These are phyloP conservation scores for Phragmatobia fuliginosa DNA, from an alignment of 2,888 invertebrate genomes.

Conservation along the genomic window DNA sequence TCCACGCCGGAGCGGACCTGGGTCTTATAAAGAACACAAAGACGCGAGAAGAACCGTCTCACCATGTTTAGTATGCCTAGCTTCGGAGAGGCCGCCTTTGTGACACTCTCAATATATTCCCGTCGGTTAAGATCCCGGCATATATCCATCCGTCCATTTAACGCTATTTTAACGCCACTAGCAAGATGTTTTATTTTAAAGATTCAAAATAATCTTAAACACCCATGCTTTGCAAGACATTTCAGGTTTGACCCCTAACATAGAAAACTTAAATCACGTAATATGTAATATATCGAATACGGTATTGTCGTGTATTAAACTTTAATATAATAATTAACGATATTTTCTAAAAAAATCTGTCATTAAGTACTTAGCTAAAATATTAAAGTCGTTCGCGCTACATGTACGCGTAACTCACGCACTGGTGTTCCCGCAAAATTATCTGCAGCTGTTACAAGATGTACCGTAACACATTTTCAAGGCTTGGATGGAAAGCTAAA, in stretches of 20 bases:
- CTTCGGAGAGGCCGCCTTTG: no score
- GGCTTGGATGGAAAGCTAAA: slow-evolving; percentile 11
- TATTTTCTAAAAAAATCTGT: slow-evolving; percentile 11
- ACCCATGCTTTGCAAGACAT: not conserved
- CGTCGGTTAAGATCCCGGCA: no score
- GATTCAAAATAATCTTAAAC: no score
- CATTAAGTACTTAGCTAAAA: slow-evolving; percentile 27
- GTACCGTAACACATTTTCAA: slow-evolving; percentile 17
- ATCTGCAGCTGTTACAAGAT: slow-evolving; percentile 35
- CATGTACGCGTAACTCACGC: slow-evolving; percentile 20
- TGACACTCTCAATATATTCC: no score
- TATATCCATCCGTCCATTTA: no score
- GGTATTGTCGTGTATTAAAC: not conserved
- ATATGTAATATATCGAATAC: not conserved
- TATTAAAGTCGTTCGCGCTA: slow-evolving; percentile 20
- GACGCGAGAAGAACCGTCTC: no score
- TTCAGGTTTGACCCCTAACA: not conserved
- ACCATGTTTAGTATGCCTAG: no score
- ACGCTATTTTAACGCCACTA: not conserved
- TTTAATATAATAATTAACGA: not conserved
- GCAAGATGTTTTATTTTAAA: no score
- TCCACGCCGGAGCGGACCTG: no score
- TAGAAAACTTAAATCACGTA: not conserved
- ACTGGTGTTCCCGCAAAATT: slow-evolving; percentile 37
- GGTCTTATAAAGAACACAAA: no score